Conservation (phyloP, 2,797 vertebrate genomes). For the Simalia tracyae region DNA sequence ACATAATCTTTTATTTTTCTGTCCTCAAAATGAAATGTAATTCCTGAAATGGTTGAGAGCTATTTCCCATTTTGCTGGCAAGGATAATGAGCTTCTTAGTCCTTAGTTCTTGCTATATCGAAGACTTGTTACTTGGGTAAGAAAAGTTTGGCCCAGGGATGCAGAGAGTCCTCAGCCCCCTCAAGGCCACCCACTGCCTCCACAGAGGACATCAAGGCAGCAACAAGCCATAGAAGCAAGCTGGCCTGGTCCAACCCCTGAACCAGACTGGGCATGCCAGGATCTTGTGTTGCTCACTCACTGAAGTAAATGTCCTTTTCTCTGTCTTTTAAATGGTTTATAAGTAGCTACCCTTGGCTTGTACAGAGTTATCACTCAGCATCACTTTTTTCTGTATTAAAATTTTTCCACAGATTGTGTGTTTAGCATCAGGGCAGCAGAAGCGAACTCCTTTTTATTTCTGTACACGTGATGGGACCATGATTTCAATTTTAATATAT, state of each 20-base stretch:
- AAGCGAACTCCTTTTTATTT: background rate
- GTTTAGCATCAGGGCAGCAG: background rate
- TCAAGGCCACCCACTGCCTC: background rate
- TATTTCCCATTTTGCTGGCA: background rate
- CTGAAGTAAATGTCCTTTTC: no score
- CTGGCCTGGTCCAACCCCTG: background rate
- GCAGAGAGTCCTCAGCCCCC: background rate
- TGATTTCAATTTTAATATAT: background rate
- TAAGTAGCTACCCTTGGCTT: background rate
- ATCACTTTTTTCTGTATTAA: background rate
- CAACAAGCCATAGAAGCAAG: background rate
- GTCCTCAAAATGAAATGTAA: background rate
- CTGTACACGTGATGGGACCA: background rate
- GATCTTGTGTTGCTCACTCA: no score
- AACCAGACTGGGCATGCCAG: no score
- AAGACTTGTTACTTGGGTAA: background rate
- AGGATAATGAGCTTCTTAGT: background rate
- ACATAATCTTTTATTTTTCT: no score
- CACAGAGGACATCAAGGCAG: background rate
- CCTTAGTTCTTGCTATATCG: background rate
- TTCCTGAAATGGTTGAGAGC: background rate
- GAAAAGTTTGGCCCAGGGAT: background rate
- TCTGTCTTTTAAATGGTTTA: background rate
- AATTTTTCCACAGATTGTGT: background rate
- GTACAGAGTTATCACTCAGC: background rate